Conservation (phyloP, 2,113 vertebrate genomes). For the Anhinga rufa region DNA sequence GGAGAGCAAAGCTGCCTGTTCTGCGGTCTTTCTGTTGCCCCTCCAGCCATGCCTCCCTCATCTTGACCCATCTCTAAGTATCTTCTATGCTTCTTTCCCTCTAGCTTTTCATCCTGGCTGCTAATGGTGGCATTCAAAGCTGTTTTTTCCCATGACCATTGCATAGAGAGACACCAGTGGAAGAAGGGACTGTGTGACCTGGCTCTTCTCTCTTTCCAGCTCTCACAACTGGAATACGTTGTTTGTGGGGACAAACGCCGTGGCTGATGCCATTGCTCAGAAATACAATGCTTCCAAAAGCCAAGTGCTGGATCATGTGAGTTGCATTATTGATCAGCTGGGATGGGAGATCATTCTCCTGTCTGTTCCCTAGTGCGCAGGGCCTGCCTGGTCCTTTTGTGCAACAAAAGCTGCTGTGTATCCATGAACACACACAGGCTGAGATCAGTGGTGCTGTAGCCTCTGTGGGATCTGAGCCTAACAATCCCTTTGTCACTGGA, state of each 20-base stretch:
- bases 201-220: conserved; percentile 60
- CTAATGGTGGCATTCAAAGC: not conserved
- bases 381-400: not conserved
- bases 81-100: not conserved
- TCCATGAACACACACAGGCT: fast-evolving
- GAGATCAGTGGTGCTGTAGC: not conserved
- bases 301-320: conserved; percentile 93
- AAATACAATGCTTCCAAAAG: conserved; percentile 94
- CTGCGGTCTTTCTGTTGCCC: not conserved
- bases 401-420: not conserved
- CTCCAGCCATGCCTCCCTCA: not conserved
- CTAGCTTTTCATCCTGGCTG: not conserved
- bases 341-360: not conserved
- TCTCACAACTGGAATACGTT: conserved; percentile 96
- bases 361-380: not conserved
- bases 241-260: conserved; percentile 90
- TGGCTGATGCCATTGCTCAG: conserved; percentile 90
- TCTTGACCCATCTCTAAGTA: not conserved
- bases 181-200: not conserved
- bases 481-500: not conserved
- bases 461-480: not conserved
- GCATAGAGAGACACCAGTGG: not conserved
- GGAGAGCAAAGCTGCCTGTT: not conserved
- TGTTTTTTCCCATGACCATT: not conserved
- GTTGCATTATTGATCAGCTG: conserved; percentile 22